These are phyloP conservation scores for Nemotelus nigrinus DNA, from an alignment of 2,888 invertebrate genomes.

Conservation along the genomic window DNA sequence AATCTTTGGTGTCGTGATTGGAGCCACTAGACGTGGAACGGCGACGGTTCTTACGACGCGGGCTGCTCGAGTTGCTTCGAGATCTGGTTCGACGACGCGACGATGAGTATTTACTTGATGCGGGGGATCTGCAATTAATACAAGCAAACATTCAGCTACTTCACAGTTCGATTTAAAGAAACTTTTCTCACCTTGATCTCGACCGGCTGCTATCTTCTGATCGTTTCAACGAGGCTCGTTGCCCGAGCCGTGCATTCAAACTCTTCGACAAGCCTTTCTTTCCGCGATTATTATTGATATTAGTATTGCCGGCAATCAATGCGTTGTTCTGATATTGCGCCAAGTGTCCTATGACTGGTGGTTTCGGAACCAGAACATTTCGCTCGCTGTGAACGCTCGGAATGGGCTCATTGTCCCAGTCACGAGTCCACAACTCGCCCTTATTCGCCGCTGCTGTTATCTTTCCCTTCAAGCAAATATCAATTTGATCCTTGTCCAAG, in stretches of 20 bases:
- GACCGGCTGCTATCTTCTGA: conserved; percentile 61
- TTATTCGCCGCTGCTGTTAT: conserved; percentile 90
- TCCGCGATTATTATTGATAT: conserved; percentile 51
- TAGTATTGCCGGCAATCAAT: conserved; percentile 55
- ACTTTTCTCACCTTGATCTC: conserved; percentile 58
- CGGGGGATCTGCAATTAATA: conserved; percentile 47
- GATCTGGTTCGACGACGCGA: conserved; percentile 58
- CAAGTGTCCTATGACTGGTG: conserved; percentile 69
- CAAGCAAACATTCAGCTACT: conserved; percentile 2
- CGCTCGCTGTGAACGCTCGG: conserved; percentile 87
- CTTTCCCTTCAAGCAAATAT: conserved; percentile 92
- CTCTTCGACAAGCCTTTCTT: conserved; percentile 68
- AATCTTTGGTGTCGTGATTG: conserved; percentile 60
- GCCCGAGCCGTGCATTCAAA: conserved; percentile 70
- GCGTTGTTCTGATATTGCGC: conserved; percentile 67
- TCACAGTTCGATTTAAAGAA: not conserved
- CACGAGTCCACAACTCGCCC: conserved; percentile 86
- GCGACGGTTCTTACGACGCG: conserved; percentile 67
- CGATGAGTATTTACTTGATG: conserved; percentile 38
- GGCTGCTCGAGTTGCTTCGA: conserved; percentile 65
- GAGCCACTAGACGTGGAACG: conserved; percentile 59
- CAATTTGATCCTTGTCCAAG: conserved; percentile 92
- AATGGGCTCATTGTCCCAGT: conserved; percentile 94
- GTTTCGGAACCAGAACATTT: conserved; percentile 70
- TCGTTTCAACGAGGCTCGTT: conserved; percentile 64